A percentile compares a stretch with the other conserved stretches of the same genome.
These are phyloP conservation scores for Ceyx cyanopectus DNA, from an alignment of 2,113 vertebrate genomes.

Conservation along the genomic window DNA sequence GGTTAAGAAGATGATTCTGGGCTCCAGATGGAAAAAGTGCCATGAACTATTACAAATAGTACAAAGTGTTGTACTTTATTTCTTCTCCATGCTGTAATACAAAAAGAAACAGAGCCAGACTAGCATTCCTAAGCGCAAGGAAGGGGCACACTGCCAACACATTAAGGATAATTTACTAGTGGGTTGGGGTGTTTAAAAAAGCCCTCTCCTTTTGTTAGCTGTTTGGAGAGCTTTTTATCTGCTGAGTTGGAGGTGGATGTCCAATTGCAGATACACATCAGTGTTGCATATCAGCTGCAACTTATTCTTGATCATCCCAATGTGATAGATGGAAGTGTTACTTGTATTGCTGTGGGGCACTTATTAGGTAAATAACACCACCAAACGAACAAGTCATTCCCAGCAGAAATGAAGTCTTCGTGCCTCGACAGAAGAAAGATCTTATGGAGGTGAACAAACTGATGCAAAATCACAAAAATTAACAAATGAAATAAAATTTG, in stretches of 20 bases:
- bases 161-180: not conserved
- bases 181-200: not conserved
- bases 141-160: not conserved
- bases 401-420: not conserved
- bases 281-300: not conserved
- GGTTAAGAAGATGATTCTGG: not conserved
- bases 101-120: not conserved
- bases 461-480: not conserved
- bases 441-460: not conserved
- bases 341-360: not conserved
- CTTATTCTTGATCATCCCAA: not conserved
- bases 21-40: not conserved
- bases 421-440: not conserved
- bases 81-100: not conserved
- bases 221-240: not conserved
- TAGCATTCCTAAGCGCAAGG: not conserved
- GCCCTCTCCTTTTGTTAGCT: not conserved
- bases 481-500: constrained; percentile 11
- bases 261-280: not conserved
- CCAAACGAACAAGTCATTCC: not conserved
- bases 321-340: not conserved
- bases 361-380: not conserved
- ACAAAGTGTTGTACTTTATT: not conserved
- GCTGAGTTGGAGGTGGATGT: not conserved
- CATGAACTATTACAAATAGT: not conserved